A percentile compares a stretch with the other conserved stretches of the same genome.
These are phyloP conservation scores for Drosophila kanekoi DNA, from an alignment of 2,888 invertebrate species.

Conservation along the genomic window DNA sequence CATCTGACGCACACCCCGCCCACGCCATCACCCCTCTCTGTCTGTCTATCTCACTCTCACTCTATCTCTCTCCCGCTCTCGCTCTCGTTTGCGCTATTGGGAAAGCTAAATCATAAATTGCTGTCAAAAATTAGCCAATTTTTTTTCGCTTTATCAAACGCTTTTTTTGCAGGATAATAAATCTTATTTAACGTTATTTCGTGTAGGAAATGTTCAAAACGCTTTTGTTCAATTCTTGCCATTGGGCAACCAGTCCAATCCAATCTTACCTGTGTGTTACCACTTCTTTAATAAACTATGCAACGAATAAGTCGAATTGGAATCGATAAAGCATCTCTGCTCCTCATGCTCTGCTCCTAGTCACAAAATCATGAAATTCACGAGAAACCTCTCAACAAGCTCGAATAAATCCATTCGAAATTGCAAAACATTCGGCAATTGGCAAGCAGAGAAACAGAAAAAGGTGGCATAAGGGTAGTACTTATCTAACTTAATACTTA, in stretches of 20 bases:
- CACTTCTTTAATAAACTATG: background rate
- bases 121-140: background rate
- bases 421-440: background rate
- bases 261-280: background rate
- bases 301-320: background rate
- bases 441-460: background rate
- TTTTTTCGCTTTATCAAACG: background rate
- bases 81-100: background rate
- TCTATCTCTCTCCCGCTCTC: too few relatives aligned
- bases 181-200: background rate
- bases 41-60: too few relatives aligned
- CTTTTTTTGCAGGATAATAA: background rate
- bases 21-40: background rate
- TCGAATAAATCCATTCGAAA: background rate
- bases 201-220: background rate
- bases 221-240: too few relatives aligned
- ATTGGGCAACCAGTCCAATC: background rate
- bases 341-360: background rate
- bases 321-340: background rate
- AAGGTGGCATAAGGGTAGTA: background rate
- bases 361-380: background rate
- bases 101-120: background rate
- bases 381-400: background rate
- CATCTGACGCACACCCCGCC: constrained; percentile 1
- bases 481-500: background rate